phyloP scores from a whole-genome alignment of 1,140 invertebrate species.

The Drosophila bipectinata region DNA sequence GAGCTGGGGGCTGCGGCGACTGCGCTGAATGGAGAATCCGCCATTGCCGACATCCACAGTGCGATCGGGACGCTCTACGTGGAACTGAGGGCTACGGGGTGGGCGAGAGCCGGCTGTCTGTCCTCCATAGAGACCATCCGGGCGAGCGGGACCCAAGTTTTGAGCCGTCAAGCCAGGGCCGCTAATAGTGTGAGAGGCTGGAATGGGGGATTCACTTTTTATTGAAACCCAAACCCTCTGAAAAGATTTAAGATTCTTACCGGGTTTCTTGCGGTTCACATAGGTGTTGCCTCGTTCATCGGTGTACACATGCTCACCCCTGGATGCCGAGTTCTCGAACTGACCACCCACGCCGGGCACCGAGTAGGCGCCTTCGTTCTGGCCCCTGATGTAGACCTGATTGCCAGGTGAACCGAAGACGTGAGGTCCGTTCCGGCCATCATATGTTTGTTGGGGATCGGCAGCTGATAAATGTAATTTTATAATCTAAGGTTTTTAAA shows the following conservation, averaged over 20 bases:
- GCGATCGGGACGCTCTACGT: slow-evolving; percentile 22
- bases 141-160: background rate
- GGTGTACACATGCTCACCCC: slow-evolving; percentile 44
- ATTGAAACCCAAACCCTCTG: background rate
- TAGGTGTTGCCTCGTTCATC: slow-evolving; percentile 54
- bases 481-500: background rate
- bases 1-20: slow-evolving; percentile 13
- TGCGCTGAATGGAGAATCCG: slow-evolving; percentile 2
- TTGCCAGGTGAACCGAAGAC: slow-evolving; percentile 49
- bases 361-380: slow-evolving; percentile 44
- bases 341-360: slow-evolving; percentile 51
- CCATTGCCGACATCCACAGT: slow-evolving; percentile 19
- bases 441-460: slow-evolving; percentile 44
- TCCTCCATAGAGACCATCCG: background rate
- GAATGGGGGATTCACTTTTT: background rate
- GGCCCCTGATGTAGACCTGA: slow-evolving; percentile 58
- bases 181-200: slow-evolving; percentile 39
- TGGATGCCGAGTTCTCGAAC: slow-evolving; percentile 33
- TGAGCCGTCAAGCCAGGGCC: slow-evolving; percentile 39
- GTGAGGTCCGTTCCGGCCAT: slow-evolving; percentile 54
- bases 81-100: slow-evolving; percentile 17
- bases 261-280: slow-evolving; percentile 39
- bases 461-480: slow-evolving; percentile 17
- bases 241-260: background rate
- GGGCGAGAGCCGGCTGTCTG: background rate